Conservation (phyloP, 2,113 vertebrate species). For the Oostethus manadensis region DNA sequence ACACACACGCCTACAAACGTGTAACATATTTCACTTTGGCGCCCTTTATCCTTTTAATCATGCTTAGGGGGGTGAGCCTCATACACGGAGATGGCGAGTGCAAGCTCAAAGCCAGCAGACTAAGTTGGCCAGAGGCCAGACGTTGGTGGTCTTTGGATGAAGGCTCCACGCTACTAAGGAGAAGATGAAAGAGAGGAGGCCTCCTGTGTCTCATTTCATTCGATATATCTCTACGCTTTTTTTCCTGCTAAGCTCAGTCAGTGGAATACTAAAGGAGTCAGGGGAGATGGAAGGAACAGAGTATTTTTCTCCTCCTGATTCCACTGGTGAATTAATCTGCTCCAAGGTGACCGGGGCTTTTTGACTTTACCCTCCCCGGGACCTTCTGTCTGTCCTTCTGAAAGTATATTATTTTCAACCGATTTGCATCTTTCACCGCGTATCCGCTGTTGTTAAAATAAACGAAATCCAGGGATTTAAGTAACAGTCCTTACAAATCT, state of each 20-base stretch:
- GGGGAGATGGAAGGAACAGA: constrained; percentile 36
- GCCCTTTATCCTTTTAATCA: constrained; percentile 21
- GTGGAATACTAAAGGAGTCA: constrained; percentile 50
- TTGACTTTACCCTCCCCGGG: constrained; percentile 23
- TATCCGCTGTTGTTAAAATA: too few species aligned
- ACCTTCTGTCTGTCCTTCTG: constrained; percentile 11
- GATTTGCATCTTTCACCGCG: constrained; percentile 14
- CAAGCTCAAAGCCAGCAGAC: constrained; percentile 6
- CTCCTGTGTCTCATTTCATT: constrained; percentile 57
- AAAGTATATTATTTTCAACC: constrained; percentile 24
- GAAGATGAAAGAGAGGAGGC: constrained; percentile 43
- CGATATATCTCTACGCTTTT: constrained; percentile 63
- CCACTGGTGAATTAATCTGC: constrained; percentile 45
- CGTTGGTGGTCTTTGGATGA: constrained; percentile 30
- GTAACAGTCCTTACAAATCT: too few species aligned
- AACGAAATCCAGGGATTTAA: too few species aligned
- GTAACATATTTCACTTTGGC: constrained; percentile 7
- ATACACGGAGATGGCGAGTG: not conserved
- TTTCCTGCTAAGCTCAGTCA: constrained; percentile 31
- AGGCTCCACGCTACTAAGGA: constrained; percentile 17
- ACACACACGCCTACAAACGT: not conserved
- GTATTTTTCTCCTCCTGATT: constrained; percentile 30
- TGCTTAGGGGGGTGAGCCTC: not conserved
- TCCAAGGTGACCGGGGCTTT: constrained; percentile 29
- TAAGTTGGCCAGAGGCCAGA: constrained; percentile 26